Evolutionary conservation across 2,888 invertebrate genomes (phyloP).

Genomic region (Calameuta filiformis): DNA sequence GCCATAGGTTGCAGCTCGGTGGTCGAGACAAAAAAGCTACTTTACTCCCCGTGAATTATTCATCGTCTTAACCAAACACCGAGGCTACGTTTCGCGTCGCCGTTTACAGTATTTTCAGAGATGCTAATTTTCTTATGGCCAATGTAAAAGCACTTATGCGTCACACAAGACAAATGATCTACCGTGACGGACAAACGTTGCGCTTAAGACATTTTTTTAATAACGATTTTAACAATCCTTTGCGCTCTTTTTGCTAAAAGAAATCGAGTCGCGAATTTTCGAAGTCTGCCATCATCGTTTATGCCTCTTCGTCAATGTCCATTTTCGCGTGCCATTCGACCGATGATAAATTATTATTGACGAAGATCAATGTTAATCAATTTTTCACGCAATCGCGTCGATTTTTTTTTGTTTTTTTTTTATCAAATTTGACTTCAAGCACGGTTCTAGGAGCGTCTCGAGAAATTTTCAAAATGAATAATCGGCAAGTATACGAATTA

Average conservation of each 20-base stretch:
- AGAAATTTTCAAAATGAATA: no score
- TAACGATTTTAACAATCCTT: not conserved
- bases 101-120: not conserved
- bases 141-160: not conserved
- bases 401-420: no score
- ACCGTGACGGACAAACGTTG: not conserved
- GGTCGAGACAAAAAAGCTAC: not conserved
- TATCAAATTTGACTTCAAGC: no score
- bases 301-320: not conserved
- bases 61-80: not conserved
- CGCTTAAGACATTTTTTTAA: not conserved
- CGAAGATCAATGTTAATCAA: no score
- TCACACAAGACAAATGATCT: not conserved
- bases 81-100: not conserved
- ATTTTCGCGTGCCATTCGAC: no score
- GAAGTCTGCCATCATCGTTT: not conserved
- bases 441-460: no score
- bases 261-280: no score
- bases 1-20: no score
- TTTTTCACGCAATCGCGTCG: no score
- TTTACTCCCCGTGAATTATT: not conserved
- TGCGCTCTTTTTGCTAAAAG: no score
- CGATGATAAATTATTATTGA: no score
- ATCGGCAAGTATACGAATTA: no score
- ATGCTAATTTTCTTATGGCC: not conserved